These are phyloP conservation scores for Perca fluviatilis DNA, from an alignment of 2,113 vertebrate species.

Conservation along the genomic window DNA sequence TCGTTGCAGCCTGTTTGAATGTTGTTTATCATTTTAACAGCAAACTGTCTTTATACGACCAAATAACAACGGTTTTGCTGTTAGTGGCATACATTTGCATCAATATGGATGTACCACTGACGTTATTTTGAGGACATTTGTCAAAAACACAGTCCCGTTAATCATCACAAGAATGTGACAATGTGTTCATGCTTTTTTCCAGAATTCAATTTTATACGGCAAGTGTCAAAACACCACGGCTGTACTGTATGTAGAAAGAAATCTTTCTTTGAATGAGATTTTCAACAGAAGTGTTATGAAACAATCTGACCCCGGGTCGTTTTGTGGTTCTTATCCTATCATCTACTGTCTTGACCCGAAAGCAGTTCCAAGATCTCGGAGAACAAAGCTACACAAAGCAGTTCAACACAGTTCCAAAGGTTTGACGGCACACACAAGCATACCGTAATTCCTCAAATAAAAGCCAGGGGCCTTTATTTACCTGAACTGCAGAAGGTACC, in stretches of 20 bases:
- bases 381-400: too few relatives aligned
- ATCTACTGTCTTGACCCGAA: too few relatives aligned
- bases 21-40: slow-evolving; percentile 18
- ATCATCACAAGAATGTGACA: too few relatives aligned
- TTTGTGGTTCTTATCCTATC: too few relatives aligned
- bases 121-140: slow-evolving; percentile 33
- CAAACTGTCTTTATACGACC: slow-evolving; percentile 8
- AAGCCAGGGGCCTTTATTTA: too few relatives aligned
- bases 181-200: too few relatives aligned
- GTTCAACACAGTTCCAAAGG: too few relatives aligned
- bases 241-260: neutral
- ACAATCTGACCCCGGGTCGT: too few relatives aligned
- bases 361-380: too few relatives aligned
- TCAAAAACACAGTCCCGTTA: slow-evolving; percentile 20
- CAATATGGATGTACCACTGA: neutral
- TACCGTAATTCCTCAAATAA: too few relatives aligned
- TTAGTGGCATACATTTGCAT: slow-evolving; percentile 38
- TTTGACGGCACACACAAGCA: too few relatives aligned
- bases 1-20: neutral
- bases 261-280: neutral
- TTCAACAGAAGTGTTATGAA: neutral
- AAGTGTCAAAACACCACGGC: neutral
- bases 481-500: too few relatives aligned
- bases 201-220: neutral
- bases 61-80: slow-evolving; percentile 5